Conservation (phyloP, 2,888 invertebrate species). For the Drosophila aldrichi region DNA sequence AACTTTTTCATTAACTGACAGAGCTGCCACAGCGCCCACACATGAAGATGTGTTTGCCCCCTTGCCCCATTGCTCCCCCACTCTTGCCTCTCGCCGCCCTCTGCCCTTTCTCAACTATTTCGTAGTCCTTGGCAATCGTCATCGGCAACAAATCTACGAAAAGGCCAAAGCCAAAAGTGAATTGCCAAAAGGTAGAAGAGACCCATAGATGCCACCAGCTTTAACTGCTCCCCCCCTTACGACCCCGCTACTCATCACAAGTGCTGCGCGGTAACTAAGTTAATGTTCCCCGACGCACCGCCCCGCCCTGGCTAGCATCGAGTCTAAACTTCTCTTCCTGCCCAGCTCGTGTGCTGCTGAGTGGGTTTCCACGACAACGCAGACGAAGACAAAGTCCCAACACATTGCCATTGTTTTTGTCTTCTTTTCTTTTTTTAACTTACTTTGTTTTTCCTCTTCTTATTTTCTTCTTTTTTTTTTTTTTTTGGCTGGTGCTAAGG, state of each 20-base stretch:
- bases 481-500: slow-evolving; percentile 59
- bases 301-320: not conserved
- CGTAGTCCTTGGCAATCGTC: slow-evolving; percentile 58
- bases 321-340: slow-evolving; percentile 12
- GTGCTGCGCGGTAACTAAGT: slow-evolving; percentile 56
- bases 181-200: slow-evolving; percentile 41
- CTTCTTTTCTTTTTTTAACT: slow-evolving; percentile 5
- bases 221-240: not conserved
- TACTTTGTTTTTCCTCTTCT: slow-evolving; percentile 4
- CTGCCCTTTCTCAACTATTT: not conserved
- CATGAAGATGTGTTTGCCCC: slow-evolving; percentile 44
- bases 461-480: not conserved
- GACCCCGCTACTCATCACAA: slow-evolving; percentile 17
- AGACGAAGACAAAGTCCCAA: slow-evolving; percentile 40
- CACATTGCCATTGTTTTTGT: slow-evolving; percentile 64
- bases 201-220: slow-evolving; percentile 1
- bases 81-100: too few species aligned
- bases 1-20: slow-evolving; percentile 77
- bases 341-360: slow-evolving; percentile 23
- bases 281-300: slow-evolving; percentile 29
- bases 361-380: slow-evolving; percentile 17
- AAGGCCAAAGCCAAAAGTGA: slow-evolving; percentile 45
- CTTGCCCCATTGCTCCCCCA: not conserved
- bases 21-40: slow-evolving; percentile 46
- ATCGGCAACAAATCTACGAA: slow-evolving; percentile 59